phyloP scores from a whole-genome alignment of 1,140 invertebrate genomes.

The Gonioctena quinquepunctata region DNA sequence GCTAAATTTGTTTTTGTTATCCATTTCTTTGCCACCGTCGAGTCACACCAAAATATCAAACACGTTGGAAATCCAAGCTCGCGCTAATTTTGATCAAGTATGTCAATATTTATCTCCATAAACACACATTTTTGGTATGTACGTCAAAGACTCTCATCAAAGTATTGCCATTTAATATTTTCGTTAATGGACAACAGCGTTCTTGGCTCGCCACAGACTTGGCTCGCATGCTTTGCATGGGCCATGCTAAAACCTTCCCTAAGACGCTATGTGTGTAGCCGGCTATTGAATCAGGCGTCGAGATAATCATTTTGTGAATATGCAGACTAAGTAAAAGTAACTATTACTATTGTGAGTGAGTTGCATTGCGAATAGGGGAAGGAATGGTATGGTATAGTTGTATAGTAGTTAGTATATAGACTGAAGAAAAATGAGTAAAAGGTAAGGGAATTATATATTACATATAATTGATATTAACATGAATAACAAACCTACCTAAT shows the following conservation, averaged over 20 bases:
- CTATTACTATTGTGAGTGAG: too few species aligned
- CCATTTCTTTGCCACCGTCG: background rate
- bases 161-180: constrained; percentile 16
- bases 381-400: too few species aligned
- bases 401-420: too few species aligned
- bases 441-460: too few species aligned
- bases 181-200: constrained; percentile 7
- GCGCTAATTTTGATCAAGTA: background rate
- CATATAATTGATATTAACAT: too few species aligned
- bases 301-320: too few species aligned
- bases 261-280: constrained; percentile 2
- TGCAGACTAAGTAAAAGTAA: too few species aligned
- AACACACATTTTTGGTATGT: background rate
- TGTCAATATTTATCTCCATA: background rate
- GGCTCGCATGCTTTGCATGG: constrained; percentile 13
- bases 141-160: constrained; percentile 12
- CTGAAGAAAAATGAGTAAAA: too few species aligned
- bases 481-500: too few species aligned
- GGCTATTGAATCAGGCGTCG: too few species aligned
- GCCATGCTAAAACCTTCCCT: constrained; percentile 13
- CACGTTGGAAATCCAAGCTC: background rate
- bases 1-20: background rate
- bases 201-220: background rate
- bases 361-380: too few species aligned
- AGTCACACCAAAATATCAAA: background rate